Base-by-base conservation (phyloP, 1,140 invertebrate species). In the Neoseiulus cucumeris region DNA sequence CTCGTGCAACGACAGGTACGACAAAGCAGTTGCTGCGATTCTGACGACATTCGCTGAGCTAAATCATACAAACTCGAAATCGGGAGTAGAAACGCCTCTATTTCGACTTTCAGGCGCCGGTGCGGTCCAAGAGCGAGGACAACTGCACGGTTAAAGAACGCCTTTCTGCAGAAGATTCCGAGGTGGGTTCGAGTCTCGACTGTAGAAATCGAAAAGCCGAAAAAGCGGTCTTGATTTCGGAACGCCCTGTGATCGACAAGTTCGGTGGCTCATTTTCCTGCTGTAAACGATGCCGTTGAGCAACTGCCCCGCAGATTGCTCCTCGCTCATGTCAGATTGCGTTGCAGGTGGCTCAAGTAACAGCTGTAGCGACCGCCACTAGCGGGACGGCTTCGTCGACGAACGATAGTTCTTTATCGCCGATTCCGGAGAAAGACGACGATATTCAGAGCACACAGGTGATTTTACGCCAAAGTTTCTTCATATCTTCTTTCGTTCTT, bases 1-100 rank as follows among this genome's bases (percentile, higher is more conserved):
- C 51, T 59, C 22, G 51, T 59, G 22, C 51, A 59, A 9, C 51
- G 51, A n/a, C 51, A 59, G 51, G 51, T 59, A 17, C 14, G 51
- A 39, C 9, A 39, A 4, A 39, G 33, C 33, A 39, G 33, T n/a
- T n/a, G n/a, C n/a, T n/a, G n/a, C n/a, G n/a, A n/a, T n/a, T n/a
- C n/a, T n/a, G n/a, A n/a, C n/a, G n/a, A n/a, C n/a, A n/a, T n/a
- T n/a, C n/a, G n/a, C n/a, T n/a, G n/a, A n/a, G n/a, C n/a, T n/a
- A n/a, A n/a, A n/a, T n/a, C n/a, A n/a, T n/a, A n/a, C n/a, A n/a
- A n/a, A n/a, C n/a, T n/a, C n/a, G n/a, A n/a, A n/a, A n/a, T n/a
- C n/a, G n/a, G n/a, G n/a, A n/a, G 33, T 39, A 39, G 33, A 6
- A 9, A 39, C 33, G 9, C 33, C 33, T 39, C 4, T 4, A 39